phyloP scores from a whole-genome alignment of 2,113 vertebrate genomes.

The Petrocephalus zakoni region DNA sequence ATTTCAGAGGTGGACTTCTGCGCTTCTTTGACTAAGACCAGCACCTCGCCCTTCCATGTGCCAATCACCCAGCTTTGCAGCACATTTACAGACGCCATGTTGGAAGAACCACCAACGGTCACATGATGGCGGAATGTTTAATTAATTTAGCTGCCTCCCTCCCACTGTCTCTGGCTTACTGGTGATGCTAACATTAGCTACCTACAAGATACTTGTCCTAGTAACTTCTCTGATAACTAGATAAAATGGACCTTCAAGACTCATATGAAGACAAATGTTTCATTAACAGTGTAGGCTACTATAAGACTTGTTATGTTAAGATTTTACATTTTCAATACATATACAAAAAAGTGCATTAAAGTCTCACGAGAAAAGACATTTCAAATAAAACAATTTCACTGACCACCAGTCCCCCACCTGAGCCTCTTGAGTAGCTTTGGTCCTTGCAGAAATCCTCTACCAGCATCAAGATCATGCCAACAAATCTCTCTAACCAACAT shows the following conservation, averaged over 20 bases:
- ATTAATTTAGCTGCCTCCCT: neutral
- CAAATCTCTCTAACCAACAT: neutral
- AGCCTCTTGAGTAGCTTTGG: constrained; percentile 19
- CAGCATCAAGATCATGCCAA: constrained; percentile 25
- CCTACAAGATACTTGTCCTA: neutral
- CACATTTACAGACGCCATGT: neutral
- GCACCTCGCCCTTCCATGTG: neutral
- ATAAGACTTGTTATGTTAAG: constrained; percentile 29
- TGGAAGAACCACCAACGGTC: neutral
- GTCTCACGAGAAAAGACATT: constrained; percentile 45
- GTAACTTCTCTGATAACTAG: constrained; percentile 18
- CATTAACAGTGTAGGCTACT: constrained; percentile 30
- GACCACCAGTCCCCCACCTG: constrained; percentile 26
- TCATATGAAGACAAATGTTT: constrained; percentile 23
- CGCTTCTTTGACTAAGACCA: neutral
- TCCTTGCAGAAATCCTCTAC: constrained; percentile 20
- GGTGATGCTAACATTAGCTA: neutral
- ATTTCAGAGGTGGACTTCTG: neutral
- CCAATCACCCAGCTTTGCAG: neutral
- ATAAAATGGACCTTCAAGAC: constrained; percentile 19
- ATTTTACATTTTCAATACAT: constrained; percentile 46
- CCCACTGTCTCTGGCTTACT: neutral
- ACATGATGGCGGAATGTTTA: neutral
- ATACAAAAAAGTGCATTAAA: constrained; percentile 59
- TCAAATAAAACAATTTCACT: constrained; percentile 46